A percentile compares a stretch with the other conserved stretches of the same genome.
phyloP scores from a whole-genome alignment of 2,113 vertebrate species.

The Trinectes maculatus region DNA sequence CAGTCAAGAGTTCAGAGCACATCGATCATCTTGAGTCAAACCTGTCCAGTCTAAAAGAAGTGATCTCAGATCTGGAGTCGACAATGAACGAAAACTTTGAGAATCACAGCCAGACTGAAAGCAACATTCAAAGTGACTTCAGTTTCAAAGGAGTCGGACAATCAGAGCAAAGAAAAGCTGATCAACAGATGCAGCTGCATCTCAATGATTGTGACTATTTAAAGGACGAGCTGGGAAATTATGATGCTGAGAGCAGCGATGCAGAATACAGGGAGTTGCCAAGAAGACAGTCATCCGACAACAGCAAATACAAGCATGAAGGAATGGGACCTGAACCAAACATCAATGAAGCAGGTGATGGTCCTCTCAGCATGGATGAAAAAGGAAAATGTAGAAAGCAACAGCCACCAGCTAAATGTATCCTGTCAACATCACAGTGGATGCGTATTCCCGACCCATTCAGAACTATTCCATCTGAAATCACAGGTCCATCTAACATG shows the following conservation, averaged over 20 bases:
- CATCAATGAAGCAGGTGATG: background rate
- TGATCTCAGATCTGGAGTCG: conserved; percentile 78
- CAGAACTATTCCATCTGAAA: conserved; percentile 24
- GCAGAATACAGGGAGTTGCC: background rate
- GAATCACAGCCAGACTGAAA: conserved; percentile 20
- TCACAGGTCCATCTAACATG: background rate
- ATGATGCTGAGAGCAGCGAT: background rate
- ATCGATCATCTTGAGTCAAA: conserved; percentile 76
- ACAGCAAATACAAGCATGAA: conserved; percentile 6
- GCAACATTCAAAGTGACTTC: conserved; percentile 4
- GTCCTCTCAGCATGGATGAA: background rate
- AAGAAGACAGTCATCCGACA: conserved; percentile 23
- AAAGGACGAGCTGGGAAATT: conserved; percentile 6
- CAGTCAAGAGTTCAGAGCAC: conserved; percentile 56
- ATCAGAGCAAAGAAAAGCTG: background rate
- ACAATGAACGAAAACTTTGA: conserved; percentile 59
- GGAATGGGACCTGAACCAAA: conserved; percentile 7
- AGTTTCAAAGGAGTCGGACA: background rate
- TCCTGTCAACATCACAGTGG: conserved; percentile 53
- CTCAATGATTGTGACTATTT: conserved; percentile 6
- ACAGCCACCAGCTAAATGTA: conserved; percentile 17
- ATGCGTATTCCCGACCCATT: conserved; percentile 59
- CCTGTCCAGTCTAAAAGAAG: conserved; percentile 70
- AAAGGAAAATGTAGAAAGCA: conserved; percentile 10
- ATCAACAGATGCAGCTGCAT: background rate